Percentiles rank a stretch among this genome's conserved stretches.
These are phyloP conservation scores for Bubalus kerabau DNA, from an alignment of 2,113 vertebrate species.

Conservation along the genomic window DNA sequence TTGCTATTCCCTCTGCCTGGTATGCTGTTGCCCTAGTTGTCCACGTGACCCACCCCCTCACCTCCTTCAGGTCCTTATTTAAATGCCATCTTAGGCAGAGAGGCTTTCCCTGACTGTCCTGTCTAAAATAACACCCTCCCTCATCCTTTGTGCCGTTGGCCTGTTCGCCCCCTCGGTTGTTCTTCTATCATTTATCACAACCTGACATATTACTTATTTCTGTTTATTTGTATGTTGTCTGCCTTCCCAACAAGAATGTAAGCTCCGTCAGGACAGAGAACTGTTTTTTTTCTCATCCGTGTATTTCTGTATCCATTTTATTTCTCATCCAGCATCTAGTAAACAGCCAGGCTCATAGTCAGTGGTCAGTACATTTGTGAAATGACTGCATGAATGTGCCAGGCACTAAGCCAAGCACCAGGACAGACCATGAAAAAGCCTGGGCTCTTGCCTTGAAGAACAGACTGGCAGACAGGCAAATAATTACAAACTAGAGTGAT, in stretches of 20 bases:
- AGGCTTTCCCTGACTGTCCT: neutral
- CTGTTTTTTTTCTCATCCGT: neutral
- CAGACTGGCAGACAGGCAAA: neutral
- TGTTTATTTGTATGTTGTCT: neutral
- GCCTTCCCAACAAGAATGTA: neutral
- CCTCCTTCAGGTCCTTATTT: neutral
- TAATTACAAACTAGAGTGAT: neutral
- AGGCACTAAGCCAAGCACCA: neutral
- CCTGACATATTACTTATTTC: neutral
- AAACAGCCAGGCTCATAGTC: neutral
- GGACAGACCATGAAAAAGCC: neutral
- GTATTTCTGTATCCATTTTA: neutral
- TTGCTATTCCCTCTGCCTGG: neutral
- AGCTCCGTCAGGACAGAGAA: neutral
- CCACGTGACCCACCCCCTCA: neutral
- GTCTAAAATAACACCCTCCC: neutral
- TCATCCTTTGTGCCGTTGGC: neutral
- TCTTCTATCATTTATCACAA: neutral
- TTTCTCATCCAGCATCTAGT: neutral
- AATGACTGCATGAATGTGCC: neutral
- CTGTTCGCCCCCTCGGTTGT: neutral
- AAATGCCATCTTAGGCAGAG: neutral
- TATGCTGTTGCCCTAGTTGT: neutral
- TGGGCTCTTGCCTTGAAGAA: conserved; percentile 17
- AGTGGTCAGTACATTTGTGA: neutral